Conservation (phyloP, 2,888 invertebrate species). For the Plagodis dolabraria region DNA sequence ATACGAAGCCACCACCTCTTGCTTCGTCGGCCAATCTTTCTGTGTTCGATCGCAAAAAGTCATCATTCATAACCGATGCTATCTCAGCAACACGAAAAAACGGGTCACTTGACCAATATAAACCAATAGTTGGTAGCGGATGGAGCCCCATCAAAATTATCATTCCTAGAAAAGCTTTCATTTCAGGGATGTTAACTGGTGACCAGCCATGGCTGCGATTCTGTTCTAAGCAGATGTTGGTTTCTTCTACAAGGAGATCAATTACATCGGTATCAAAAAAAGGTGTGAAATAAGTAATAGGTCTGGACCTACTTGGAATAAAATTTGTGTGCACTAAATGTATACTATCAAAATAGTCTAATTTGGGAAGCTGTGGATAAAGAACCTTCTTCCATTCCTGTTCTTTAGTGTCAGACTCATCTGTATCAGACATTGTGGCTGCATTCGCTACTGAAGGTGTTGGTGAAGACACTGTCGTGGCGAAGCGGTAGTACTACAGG, state of each 20-base stretch:
- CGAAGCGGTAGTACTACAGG: neutral
- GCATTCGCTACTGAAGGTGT: neutral
- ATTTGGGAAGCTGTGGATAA: neutral
- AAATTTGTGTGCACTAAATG: neutral
- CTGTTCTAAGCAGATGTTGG: neutral
- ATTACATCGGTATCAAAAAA: neutral
- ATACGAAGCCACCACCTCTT: too few relatives aligned
- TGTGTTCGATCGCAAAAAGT: too few relatives aligned
- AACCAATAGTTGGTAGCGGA: conserved; percentile 36
- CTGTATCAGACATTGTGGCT: too few relatives aligned
- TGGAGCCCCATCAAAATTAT: conserved; percentile 39
- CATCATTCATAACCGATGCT: too few relatives aligned
- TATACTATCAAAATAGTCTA: neutral
- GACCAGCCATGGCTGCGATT: conserved; percentile 20
- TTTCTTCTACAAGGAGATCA: neutral
- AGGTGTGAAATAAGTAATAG: neutral
- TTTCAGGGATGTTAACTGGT: conserved; percentile 34
- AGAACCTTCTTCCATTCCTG: neutral
- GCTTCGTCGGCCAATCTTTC: too few relatives aligned
- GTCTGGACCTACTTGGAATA: neutral
- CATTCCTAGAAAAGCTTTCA: conserved; percentile 40
- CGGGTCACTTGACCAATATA: conserved; percentile 43
- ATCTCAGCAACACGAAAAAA: conserved; percentile 23
- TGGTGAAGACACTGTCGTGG: conserved; percentile 1
- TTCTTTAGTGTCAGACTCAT: conserved; percentile 1